Base-by-base conservation (phyloP, 2,888 invertebrate genomes). In the Cantharis flavilabris region DNA sequence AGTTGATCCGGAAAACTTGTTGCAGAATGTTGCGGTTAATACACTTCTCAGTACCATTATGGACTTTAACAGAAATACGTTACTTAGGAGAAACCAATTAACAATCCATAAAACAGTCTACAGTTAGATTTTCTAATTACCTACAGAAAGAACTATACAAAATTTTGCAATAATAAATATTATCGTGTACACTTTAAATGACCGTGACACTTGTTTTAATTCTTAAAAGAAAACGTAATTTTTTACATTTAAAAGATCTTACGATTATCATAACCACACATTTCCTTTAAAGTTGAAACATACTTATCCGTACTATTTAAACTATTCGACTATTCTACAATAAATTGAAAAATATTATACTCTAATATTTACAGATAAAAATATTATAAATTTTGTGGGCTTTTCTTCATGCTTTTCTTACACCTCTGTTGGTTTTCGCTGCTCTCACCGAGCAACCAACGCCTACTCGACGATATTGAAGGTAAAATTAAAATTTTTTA, bases 61-160 rank as follows among this genome's bases (percentile, higher is more conserved):
- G 65, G 65, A 70, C 20, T 71, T 75, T 73, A 71, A 69, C 69
- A 72, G 73, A 67, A 71, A 49, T 63, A 71, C 71, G 73, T 23
- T 71, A 69, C 33, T 77, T 71, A 73, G 71, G 77, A 73, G 76
- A 77, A 77, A 73, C 71, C 77, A 77, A 77, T 77, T 76, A 76
- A 62, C 70, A 64, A 62, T 62, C 62, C 69, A 69, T 30, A 72
- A 69, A 71, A 49, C 67, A 70, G 69, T 75, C 72, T 72, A 76
- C 76, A 69, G 76, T 76, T 76, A 76, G 72, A 69, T 72, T 72
- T 33, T 70, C 71, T 62, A 67, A 71, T 13, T 71, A 71, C 49
- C 26, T 23, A 75, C n/a, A 69, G 70, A 18, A 18, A 23, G 65
- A 67, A 67, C 23, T 20, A 67, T 20, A 67, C 49, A 49, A 49